Evolutionary conservation across 2,113 vertebrate genomes (phyloP).

Genomic region (Tiliqua scincoides): DNA sequence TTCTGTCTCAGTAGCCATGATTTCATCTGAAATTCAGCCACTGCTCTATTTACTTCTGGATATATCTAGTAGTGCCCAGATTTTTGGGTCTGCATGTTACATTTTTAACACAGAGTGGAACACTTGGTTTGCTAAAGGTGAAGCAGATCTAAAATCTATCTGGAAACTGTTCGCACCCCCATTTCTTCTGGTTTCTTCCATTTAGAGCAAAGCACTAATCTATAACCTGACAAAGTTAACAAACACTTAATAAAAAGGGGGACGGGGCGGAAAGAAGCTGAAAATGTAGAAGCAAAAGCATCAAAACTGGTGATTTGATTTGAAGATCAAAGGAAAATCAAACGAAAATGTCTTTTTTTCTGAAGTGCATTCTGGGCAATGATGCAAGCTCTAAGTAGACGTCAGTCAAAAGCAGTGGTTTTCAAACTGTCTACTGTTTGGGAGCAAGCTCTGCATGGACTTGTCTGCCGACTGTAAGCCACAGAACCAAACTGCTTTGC

Average conservation of each 20-base stretch:
- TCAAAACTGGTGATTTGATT: constrained; percentile 41
- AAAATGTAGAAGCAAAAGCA: constrained; percentile 70
- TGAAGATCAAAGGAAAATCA: constrained; percentile 47
- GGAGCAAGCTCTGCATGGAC: too few species aligned
- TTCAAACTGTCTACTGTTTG: too few species aligned
- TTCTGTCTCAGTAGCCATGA: not conserved
- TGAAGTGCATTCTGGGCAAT: constrained; percentile 43
- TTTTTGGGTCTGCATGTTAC: constrained; percentile 3
- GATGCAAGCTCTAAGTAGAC: constrained; percentile 58
- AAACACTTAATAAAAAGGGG: constrained; percentile 8
- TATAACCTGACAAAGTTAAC: constrained; percentile 63
- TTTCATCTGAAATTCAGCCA: not conserved
- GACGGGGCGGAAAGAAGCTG: constrained; percentile 17
- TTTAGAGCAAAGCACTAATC: constrained; percentile 53
- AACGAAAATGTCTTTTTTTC: constrained; percentile 65
- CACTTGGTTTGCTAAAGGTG: constrained; percentile 51
- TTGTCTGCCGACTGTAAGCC: too few species aligned
- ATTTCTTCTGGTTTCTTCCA: constrained; percentile 69
- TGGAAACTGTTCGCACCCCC: constrained; percentile 42
- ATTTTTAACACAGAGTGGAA: constrained; percentile 56
- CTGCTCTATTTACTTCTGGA: not conserved
- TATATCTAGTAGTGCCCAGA: not conserved
- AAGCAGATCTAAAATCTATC: constrained; percentile 58
- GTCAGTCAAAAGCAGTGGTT: constrained; percentile 36
- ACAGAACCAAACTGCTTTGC: not conserved